Evolutionary conservation across 2,113 vertebrate species (phyloP).

Genomic region (Mystacornis crossleyi): DNA sequence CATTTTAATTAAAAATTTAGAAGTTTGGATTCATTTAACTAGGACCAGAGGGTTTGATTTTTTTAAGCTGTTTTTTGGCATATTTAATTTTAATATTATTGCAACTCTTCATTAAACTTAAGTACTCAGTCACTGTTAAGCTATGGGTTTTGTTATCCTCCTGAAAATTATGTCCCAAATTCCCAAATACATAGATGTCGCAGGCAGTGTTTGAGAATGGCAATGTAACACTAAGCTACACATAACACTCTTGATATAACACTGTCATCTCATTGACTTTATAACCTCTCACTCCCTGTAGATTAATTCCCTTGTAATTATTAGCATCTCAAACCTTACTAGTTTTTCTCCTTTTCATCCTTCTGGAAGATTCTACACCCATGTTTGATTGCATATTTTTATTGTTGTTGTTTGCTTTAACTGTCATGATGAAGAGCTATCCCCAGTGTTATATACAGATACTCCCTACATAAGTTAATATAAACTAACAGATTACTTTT

Average conservation of each 20-base stretch:
- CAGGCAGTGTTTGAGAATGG: background rate
- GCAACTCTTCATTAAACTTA: background rate
- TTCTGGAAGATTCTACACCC: background rate
- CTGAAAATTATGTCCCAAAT: background rate
- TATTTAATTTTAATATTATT: background rate
- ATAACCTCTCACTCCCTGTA: background rate
- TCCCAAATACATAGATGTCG: background rate
- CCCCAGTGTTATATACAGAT: accelerated
- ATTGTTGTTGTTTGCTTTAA: background rate
- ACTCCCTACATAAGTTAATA: background rate
- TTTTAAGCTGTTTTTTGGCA: background rate
- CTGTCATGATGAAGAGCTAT: background rate
- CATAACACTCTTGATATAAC: background rate
- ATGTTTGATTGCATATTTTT: background rate
- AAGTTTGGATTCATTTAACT: background rate
- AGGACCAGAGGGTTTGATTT: background rate
- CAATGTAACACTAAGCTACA: background rate
- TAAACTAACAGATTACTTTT: background rate
- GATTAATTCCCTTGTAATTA: background rate
- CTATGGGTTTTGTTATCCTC: background rate
- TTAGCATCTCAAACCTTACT: background rate
- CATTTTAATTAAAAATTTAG: background rate
- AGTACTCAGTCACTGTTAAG: background rate
- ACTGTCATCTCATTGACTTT: background rate
- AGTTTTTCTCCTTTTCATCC: background rate